phyloP scores from a whole-genome alignment of 2,113 vertebrate genomes.

The Brienomyrus brachyistius region DNA sequence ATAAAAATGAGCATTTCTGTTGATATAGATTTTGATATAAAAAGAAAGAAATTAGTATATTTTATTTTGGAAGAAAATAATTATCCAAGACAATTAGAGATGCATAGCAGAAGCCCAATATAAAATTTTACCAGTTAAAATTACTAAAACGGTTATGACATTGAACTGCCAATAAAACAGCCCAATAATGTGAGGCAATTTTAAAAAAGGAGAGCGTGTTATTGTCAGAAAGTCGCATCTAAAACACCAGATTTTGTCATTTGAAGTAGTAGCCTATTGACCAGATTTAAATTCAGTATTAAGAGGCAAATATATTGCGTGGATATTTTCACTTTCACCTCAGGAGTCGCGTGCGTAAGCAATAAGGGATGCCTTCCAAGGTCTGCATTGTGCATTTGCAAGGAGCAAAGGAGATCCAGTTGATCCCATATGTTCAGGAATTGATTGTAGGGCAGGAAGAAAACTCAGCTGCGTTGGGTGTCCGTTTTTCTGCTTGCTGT shows the following conservation, averaged over 20 bases:
- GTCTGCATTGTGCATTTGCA: background rate
- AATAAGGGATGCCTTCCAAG: background rate
- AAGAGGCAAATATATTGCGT: background rate
- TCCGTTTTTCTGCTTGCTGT: background rate
- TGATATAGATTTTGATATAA: background rate
- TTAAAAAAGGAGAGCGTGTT: background rate
- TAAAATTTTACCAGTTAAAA: background rate
- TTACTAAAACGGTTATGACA: background rate
- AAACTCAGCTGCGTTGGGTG: background rate
- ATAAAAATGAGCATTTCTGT: background rate
- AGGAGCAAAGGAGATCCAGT: background rate
- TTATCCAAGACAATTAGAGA: background rate
- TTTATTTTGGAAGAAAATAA: background rate
- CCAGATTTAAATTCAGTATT: background rate
- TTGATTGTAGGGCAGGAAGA: background rate
- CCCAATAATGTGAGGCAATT: background rate
- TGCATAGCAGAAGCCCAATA: background rate
- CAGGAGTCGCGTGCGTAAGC: background rate
- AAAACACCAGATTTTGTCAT: background rate
- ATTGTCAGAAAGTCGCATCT: background rate
- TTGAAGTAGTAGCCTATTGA: background rate
- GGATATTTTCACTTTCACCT: background rate
- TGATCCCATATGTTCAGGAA: background rate
- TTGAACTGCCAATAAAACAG: background rate
- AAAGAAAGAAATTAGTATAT: background rate